Evolutionary conservation across 92 coral and sea anemone genomes (phyloP), one percentile per base, ranked within the genome.

Genomic region (Bergia puertoricense): DNA sequence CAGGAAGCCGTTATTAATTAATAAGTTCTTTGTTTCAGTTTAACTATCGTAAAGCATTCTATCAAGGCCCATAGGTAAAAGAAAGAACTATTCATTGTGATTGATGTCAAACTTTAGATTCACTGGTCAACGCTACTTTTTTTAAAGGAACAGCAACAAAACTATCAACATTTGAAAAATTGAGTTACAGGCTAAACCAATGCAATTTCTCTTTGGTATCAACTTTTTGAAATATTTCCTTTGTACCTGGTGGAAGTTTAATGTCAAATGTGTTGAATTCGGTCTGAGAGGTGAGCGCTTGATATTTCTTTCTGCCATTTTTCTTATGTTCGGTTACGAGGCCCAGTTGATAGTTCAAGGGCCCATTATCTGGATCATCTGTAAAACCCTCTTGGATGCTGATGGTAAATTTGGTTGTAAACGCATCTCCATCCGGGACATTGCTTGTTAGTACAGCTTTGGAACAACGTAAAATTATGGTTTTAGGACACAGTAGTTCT

Each of bases 171-270:
- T 30, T 30, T 30, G 30, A 30, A 30, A 30, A 30, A 30, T 30
- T 30, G 30, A 30, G 30, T 7, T 5, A 46, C 51, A 8, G 51
- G 51, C 51, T 6, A 46, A 46, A 46, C 51, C 51, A 46, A 6
- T 46, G 51, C 51, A 46, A 46, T 46, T 46, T 46, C 51, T 5
- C 51, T 46, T 46, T 8, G 8, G 51, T 8, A 46, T 2, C 51
- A 46, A 46, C 51, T 10, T 0, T 54, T 1, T 54, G 20, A 20
- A 62, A 8, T 1, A 14, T 57, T 11, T 22, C 18, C 8, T 45
- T 22, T 23, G 0, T 48, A 79, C 82, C 82, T 79, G 82, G 66
- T 79, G 82, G 82, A 79, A 79, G 82, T 46, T 56, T 79, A 0
- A 79, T 23, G n/a, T 79, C 82, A 79, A 79, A 79, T 56, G 82